Conservation (phyloP, 1,140 invertebrate genomes). For the Nylanderia fulva region DNA sequence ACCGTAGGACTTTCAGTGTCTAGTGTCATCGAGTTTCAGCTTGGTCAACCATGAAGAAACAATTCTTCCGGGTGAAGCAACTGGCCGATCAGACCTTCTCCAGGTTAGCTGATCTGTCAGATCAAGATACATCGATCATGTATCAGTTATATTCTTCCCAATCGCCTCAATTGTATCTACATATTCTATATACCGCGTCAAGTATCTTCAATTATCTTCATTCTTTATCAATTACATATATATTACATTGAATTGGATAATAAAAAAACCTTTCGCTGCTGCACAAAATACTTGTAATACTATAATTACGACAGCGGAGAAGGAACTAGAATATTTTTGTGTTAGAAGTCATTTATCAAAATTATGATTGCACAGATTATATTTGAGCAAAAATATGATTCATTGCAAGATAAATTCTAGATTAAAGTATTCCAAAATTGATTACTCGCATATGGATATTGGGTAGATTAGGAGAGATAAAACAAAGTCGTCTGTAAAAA, state of each 20-base stretch:
- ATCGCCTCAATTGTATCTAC: background rate
- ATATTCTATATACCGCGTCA: background rate
- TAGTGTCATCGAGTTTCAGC: constrained; percentile 29
- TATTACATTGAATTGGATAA: background rate
- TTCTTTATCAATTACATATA: background rate
- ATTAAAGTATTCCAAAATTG: background rate
- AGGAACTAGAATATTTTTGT: background rate
- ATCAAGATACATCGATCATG: background rate
- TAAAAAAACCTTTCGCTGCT: background rate
- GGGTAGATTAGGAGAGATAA: constrained; percentile 42
- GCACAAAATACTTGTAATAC: background rate
- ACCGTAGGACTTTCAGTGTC: constrained; percentile 22
- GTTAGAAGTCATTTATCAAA: background rate
- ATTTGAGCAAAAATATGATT: background rate
- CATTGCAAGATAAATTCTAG: background rate
- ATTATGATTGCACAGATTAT: background rate
- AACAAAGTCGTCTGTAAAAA: background rate
- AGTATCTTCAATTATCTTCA: background rate
- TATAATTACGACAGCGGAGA: background rate
- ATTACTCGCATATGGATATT: background rate
- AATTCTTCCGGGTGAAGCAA: constrained; percentile 95
- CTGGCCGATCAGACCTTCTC: constrained; percentile 95
- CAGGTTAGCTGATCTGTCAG: constrained; percentile 88
- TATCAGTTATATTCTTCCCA: background rate
- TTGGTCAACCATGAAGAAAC: constrained; percentile 90